Percentiles rank a stretch among this genome's conserved stretches.
Evolutionary conservation across 2,797 vertebrate genomes (phyloP).

Genomic region (Dipus sagitta): DNA sequence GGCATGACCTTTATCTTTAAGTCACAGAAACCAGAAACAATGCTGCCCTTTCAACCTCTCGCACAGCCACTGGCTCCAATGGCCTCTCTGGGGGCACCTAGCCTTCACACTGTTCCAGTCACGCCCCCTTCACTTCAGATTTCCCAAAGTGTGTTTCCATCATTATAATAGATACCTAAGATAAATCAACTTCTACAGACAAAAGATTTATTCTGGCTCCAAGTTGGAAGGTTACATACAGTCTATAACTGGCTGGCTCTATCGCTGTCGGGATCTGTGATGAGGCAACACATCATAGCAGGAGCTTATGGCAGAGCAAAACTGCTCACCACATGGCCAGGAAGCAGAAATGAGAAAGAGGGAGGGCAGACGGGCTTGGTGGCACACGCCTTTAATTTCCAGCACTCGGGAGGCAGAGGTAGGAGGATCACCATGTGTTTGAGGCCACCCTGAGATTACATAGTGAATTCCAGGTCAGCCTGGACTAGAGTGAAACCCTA

Average conservation of each 20-base stretch:
- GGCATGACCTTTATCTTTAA: slow-evolving; percentile 53
- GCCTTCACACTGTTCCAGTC: not conserved
- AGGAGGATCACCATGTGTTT: too few relatives aligned
- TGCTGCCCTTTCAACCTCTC: not conserved
- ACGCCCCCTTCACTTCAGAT: not conserved
- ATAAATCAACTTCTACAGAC: not conserved
- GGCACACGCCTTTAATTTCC: too few relatives aligned
- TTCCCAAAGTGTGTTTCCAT: not conserved
- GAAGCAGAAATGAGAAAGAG: not conserved
- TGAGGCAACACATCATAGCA: not conserved
- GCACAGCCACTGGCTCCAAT: not conserved
- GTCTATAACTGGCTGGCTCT: not conserved
- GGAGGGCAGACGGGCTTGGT: too few relatives aligned
- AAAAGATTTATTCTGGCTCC: not conserved
- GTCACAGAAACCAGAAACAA: slow-evolving; percentile 44
- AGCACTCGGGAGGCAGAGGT: too few relatives aligned
- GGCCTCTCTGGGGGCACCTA: not conserved
- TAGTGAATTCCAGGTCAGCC: too few relatives aligned
- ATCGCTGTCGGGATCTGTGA: not conserved
- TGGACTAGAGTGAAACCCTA: too few relatives aligned
- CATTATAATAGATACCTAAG: not conserved
- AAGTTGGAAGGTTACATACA: not conserved
- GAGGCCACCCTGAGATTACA: too few relatives aligned
- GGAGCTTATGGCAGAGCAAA: not conserved
- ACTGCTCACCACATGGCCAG: not conserved